Evolutionary conservation across 2,113 vertebrate genomes (phyloP).

Genomic region (Eptatretus burgeri): DNA sequence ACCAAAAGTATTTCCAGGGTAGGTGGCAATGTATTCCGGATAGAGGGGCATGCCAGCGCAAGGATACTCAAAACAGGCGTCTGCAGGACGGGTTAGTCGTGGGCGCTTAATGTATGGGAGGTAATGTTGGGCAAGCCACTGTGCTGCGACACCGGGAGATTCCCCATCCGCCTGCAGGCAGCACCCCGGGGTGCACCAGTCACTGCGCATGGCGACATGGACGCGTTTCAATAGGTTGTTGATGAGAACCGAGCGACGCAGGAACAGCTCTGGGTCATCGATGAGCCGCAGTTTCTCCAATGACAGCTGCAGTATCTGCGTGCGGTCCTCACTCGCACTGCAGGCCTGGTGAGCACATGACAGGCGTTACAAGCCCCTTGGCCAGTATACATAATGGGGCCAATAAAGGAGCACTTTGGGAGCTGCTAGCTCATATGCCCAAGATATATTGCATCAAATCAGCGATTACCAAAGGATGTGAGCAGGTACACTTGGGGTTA

Average conservation of each 20-base stretch:
- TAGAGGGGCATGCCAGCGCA: no score
- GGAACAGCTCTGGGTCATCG: constrained; percentile 69
- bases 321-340: constrained; percentile 39
- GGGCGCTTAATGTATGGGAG: constrained; percentile 52
- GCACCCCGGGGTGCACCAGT: constrained; percentile 53
- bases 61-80: constrained; percentile 24
- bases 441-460: no score
- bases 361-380: no score
- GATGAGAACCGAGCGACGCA: constrained; percentile 82
- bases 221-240: constrained; percentile 96
- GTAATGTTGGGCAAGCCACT: constrained; percentile 39
- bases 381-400: no score
- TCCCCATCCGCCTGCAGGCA: constrained; percentile 16
- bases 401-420: no score
- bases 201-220: constrained; percentile 68
- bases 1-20: no score
- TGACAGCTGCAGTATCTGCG: constrained; percentile 74
- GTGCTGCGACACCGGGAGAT: constrained; percentile 15
- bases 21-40: no score
- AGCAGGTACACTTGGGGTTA: no score
- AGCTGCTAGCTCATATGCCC: no score
- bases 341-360: no score
- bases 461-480: no score
- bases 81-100: constrained; percentile 40
- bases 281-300: constrained; percentile 88